Conservation (phyloP, 2,888 invertebrate genomes). For the Conistra vaccinii region DNA sequence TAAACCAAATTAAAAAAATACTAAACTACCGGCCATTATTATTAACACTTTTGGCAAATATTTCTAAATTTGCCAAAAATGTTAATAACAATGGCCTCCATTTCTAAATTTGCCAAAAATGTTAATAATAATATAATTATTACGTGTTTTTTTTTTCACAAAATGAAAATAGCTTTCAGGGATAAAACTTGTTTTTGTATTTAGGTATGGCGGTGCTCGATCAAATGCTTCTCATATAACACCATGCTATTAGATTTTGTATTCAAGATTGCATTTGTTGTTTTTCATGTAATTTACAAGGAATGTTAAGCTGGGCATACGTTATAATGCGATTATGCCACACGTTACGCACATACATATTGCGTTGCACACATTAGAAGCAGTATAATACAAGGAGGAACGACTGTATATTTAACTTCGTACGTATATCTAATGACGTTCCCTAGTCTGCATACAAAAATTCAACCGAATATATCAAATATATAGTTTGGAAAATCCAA, state of each 20-base stretch:
- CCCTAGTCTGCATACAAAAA: not conserved
- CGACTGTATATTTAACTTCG: not conserved
- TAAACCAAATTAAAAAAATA: no score
- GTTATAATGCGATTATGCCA: constrained; percentile 39
- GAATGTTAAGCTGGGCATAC: constrained; percentile 17
- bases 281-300: constrained; percentile 21
- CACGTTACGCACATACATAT: constrained; percentile 24
- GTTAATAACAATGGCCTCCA: no score
- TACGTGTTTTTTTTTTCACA: no score
- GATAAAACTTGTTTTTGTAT: not conserved
- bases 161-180: not conserved
- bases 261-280: not conserved
- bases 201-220: not conserved
- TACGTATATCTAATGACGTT: not conserved
- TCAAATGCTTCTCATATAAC: not conserved
- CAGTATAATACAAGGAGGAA: not conserved
- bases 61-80: no score
- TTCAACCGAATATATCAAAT: not conserved
- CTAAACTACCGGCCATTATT: no score
- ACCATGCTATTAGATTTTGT: not conserved
- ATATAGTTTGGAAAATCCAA: no score
- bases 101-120: no score
- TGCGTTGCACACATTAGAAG: constrained; percentile 1
- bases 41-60: no score
- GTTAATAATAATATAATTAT: no score